phyloP scores from a whole-genome alignment of 1,140 invertebrate genomes.

The Plectrocnemia conspersa region DNA sequence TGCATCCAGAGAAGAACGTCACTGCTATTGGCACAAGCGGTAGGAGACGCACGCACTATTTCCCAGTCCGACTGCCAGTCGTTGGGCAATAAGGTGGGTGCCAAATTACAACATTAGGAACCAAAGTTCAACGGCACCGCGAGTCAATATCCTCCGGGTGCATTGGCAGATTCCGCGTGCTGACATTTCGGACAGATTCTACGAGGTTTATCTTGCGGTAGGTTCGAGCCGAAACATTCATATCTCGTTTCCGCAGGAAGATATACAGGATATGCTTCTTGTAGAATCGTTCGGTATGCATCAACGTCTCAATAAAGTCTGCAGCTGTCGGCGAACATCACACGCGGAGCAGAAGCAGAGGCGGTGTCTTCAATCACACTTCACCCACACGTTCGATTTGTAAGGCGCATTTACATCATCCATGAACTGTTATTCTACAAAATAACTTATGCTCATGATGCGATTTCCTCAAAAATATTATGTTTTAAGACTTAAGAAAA shows the following conservation, averaged over 20 bases:
- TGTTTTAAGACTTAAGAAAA: too few relatives aligned
- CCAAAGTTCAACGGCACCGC: neutral
- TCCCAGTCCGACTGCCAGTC: neutral
- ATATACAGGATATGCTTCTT: too few relatives aligned
- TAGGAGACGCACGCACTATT: neutral
- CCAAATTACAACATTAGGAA: conserved; percentile 1
- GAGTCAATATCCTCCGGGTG: conserved; percentile 4
- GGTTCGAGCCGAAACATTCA: too few relatives aligned
- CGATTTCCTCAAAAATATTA: too few relatives aligned
- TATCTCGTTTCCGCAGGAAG: too few relatives aligned
- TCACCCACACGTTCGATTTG: conserved; percentile 1
- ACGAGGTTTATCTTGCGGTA: too few relatives aligned
- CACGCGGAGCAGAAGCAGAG: neutral
- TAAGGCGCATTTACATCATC: too few relatives aligned
- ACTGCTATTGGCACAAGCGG: neutral
- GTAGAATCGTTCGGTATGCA: too few relatives aligned
- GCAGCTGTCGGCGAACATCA: conserved; percentile 6
- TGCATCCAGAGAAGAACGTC: neutral
- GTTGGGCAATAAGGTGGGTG: neutral
- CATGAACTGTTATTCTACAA: too few relatives aligned
- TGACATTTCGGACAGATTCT: too few relatives aligned
- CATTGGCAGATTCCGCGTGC: too few relatives aligned
- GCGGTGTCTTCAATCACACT: conserved; percentile 2
- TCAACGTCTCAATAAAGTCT: neutral
- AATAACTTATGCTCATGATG: too few relatives aligned